Percentiles rank a stretch among this genome's conserved stretches.
phyloP scores from a whole-genome alignment of 1,140 invertebrate species.

The Cydia strobilella region DNA sequence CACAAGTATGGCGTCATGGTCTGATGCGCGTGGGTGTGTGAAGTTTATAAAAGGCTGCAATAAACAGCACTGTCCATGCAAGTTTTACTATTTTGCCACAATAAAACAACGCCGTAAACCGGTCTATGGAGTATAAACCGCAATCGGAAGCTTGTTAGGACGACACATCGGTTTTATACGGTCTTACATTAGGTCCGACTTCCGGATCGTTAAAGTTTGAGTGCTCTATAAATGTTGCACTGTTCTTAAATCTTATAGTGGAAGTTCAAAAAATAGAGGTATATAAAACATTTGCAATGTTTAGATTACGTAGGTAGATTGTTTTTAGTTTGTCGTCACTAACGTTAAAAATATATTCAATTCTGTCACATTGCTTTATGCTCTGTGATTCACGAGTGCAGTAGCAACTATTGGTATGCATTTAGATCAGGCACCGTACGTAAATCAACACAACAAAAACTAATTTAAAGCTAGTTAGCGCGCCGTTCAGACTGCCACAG shows the following conservation, averaged over 20 bases:
- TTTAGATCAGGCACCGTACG: not conserved
- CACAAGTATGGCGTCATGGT: too few species aligned
- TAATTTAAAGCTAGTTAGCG: too few species aligned
- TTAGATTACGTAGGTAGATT: not conserved
- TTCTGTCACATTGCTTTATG: not conserved
- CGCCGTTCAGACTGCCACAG: too few species aligned
- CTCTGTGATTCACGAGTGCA: too few species aligned
- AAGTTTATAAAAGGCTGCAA: not conserved
- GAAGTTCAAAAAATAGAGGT: too few species aligned
- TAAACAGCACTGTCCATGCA: not conserved
- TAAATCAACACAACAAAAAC: too few species aligned
- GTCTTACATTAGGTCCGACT: constrained; percentile 4
- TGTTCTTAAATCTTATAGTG: not conserved
- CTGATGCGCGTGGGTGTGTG: not conserved
- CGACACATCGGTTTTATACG: constrained; percentile 9
- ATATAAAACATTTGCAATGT: too few species aligned
- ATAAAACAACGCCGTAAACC: constrained; percentile 18
- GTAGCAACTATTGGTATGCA: too few species aligned
- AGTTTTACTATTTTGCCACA: constrained; percentile 9
- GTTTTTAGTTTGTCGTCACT: not conserved
- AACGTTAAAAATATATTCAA: not conserved
- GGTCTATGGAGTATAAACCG: constrained; percentile 2
- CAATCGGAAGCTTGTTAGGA: constrained; percentile 25
- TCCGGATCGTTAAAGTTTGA: not conserved
- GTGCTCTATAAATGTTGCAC: not conserved